Conservation (phyloP, 2,113 vertebrate species). For the Tetrax tetrax region DNA sequence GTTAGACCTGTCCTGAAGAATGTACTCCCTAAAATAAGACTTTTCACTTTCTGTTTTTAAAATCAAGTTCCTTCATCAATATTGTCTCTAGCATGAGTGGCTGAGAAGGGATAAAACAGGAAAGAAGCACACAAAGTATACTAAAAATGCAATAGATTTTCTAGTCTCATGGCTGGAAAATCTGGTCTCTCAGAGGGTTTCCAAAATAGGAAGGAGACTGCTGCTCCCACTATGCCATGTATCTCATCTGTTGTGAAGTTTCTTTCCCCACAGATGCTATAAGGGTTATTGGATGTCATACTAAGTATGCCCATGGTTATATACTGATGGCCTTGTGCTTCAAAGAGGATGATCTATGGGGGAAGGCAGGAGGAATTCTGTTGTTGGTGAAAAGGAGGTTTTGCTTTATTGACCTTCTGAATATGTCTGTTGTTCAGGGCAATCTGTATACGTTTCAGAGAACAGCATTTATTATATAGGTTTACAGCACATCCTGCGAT, state of each 20-base stretch:
- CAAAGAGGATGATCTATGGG: background rate
- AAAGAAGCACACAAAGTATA: background rate
- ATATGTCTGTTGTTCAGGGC: background rate
- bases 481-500: background rate
- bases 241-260: background rate
- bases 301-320: background rate
- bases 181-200: fast-evolving
- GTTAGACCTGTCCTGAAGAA: background rate
- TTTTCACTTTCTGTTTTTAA: background rate
- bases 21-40: background rate
- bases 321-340: background rate
- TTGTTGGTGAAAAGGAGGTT: background rate
- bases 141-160: background rate
- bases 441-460: background rate
- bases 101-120: background rate
- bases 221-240: background rate
- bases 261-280: background rate
- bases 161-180: background rate
- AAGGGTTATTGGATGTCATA: background rate
- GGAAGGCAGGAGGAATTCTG: background rate
- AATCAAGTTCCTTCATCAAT: background rate
- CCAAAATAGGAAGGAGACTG: background rate
- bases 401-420: background rate
- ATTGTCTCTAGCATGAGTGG: background rate
- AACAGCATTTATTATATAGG: background rate